Conservation (phyloP, 2,797 vertebrate genomes). For the Enteromius thamalakanensis region DNA sequence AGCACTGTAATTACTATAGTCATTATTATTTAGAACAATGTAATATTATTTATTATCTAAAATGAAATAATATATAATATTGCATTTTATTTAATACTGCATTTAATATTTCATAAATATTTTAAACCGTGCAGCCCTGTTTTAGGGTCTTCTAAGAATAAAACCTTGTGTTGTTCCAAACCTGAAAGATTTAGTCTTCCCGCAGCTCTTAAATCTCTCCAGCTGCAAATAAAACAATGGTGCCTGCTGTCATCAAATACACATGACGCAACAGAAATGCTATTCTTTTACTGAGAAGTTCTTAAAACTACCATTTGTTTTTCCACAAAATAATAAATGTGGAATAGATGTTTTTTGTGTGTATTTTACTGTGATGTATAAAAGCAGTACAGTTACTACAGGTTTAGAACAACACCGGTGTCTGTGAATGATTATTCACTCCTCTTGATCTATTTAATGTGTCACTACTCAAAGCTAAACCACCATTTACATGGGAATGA, state of each 20-base stretch:
- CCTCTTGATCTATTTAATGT: not conserved
- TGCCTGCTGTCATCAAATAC: not conserved
- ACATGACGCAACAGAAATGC: not conserved
- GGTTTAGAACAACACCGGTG: not conserved
- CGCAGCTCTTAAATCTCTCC: not conserved
- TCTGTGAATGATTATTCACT: not conserved
- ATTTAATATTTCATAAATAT: not conserved
- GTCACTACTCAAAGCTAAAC: not conserved
- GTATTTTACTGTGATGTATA: not conserved
- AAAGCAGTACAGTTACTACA: not conserved
- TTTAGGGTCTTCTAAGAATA: not conserved
- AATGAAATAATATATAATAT: not conserved
- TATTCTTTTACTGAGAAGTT: not conserved
- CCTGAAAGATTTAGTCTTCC: not conserved
- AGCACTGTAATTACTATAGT: not conserved
- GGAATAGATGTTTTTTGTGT: not conserved
- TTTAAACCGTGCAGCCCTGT: not conserved
- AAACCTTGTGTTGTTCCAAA: not conserved
- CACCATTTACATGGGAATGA: not conserved
- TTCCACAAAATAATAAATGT: not conserved
- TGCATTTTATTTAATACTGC: not conserved
- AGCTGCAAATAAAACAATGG: not conserved
- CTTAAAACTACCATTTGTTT: not conserved
- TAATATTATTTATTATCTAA: not conserved
- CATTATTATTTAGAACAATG: not conserved